phyloP scores from a whole-genome alignment of 2,888 invertebrate genomes.

The Octonoba sinensis region DNA sequence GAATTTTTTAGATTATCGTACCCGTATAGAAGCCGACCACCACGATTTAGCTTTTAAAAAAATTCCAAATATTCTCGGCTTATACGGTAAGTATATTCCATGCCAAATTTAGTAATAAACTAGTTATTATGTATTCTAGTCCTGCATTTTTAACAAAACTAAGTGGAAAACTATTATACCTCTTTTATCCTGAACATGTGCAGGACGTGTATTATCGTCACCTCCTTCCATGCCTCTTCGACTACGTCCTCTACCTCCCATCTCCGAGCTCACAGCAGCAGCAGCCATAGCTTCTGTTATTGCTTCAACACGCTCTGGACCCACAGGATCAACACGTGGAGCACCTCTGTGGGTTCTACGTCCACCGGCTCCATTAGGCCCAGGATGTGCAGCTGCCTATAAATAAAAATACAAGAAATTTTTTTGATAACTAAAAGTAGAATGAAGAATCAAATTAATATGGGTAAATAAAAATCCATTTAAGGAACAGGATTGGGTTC shows the following conservation, averaged over 20 bases:
- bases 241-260: slow-evolving; percentile 37
- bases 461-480: no score
- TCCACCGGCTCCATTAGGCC: slow-evolving; percentile 21
- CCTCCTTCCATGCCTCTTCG: slow-evolving; percentile 22
- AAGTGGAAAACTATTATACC: slow-evolving; percentile 3
- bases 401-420: no score
- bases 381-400: slow-evolving; percentile 18
- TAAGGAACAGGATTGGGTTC: no score
- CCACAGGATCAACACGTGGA: slow-evolving; percentile 25
- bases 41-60: no score
- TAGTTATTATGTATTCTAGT: not conserved
- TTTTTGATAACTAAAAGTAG: no score
- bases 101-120: no score
- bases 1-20: no score
- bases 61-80: no score
- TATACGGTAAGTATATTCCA: no score
- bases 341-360: slow-evolving; percentile 41
- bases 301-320: slow-evolving; percentile 3
- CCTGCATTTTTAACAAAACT: not conserved
- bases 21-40: no score
- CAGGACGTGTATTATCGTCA: slow-evolving; percentile 25
- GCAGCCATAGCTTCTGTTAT: slow-evolving; percentile 24
- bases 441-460: no score
- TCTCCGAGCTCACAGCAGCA: slow-evolving; percentile 1
- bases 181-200: slow-evolving; percentile 19